Evolutionary conservation across 2,797 vertebrate genomes (phyloP).

Genomic region (Tamandua tetradactyla): DNA sequence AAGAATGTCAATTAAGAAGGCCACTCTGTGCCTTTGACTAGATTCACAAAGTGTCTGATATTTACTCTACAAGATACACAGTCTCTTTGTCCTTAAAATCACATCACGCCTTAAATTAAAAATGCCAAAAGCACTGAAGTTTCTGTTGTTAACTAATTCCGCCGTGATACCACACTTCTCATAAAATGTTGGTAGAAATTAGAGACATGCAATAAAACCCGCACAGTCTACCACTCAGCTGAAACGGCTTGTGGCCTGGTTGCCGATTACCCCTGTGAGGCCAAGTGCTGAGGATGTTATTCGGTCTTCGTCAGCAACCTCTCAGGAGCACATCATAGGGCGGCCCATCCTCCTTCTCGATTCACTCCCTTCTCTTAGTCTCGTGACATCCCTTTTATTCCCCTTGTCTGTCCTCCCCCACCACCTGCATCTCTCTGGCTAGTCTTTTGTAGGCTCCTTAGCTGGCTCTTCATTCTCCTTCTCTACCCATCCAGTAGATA

Average conservation of each 20-base stretch:
- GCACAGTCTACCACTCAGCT: not conserved
- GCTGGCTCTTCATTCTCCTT: not conserved
- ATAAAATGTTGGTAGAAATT: not conserved
- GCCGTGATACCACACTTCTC: not conserved
- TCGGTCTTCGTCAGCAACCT: not conserved
- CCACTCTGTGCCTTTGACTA: not conserved
- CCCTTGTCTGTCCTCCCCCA: rapidly evolving
- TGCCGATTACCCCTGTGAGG: rapidly evolving
- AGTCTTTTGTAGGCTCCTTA: no score
- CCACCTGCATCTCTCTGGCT: rapidly evolving
- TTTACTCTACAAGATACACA: not conserved
- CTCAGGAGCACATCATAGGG: rapidly evolving
- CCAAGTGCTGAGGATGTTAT: rapidly evolving
- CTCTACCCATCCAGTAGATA: no score
- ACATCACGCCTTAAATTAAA: not conserved
- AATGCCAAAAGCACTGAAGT: not conserved
- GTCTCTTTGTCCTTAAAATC: not conserved
- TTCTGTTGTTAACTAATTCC: not conserved
- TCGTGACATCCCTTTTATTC: not conserved
- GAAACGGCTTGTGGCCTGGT: not conserved
- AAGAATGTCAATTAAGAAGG: rapidly evolving
- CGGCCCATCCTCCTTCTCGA: not conserved
- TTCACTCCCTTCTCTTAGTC: no score
- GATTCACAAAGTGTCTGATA: not conserved
- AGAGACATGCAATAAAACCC: not conserved